These are phyloP conservation scores for Hofmannophila pseudospretella DNA, from an alignment of 2,888 invertebrate genomes.

Conservation along the genomic window DNA sequence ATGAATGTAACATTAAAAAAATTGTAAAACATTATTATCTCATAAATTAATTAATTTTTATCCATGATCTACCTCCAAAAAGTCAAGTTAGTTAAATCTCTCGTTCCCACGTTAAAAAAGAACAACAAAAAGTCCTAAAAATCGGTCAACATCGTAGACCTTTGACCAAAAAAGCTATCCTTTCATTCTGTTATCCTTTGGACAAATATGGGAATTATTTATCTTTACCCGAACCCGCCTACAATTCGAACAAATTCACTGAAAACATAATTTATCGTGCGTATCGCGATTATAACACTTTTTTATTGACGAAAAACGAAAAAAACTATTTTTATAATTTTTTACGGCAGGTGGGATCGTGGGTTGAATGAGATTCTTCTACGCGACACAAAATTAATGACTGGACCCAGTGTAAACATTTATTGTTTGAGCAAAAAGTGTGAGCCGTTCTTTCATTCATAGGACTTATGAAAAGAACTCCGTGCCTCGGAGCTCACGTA, in stretches of 20 bases:
- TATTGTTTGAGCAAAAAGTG: constrained; percentile 39
- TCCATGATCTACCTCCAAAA: no score
- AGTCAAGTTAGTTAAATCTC: no score
- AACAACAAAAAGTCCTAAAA: constrained; percentile 18
- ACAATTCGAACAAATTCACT: constrained; percentile 62
- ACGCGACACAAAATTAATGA: constrained; percentile 49
- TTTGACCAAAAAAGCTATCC: constrained; percentile 25
- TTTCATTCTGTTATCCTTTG: constrained; percentile 29
- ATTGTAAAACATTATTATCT: no score
- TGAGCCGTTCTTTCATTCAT: no score
- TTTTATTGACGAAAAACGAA: constrained; percentile 23
- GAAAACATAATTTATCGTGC: constrained; percentile 66
- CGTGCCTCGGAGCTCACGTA: no score
- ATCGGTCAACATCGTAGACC: constrained; percentile 23
- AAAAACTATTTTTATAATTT: constrained; percentile 24
- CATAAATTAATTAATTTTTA: no score
- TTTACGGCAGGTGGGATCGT: constrained; percentile 24
- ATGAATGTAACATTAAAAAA: no score
- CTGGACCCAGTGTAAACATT: constrained; percentile 52
- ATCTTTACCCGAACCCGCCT: constrained; percentile 59
- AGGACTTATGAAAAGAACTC: no score
- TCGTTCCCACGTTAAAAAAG: constrained; percentile 17
- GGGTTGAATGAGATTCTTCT: constrained; percentile 27
- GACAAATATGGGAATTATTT: constrained; percentile 31
- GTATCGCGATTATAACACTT: constrained; percentile 38